Evolutionary conservation across 2,888 invertebrate species (phyloP), one percentile per base, ranked within the genome.

Genomic region (Graphium colonna): DNA sequence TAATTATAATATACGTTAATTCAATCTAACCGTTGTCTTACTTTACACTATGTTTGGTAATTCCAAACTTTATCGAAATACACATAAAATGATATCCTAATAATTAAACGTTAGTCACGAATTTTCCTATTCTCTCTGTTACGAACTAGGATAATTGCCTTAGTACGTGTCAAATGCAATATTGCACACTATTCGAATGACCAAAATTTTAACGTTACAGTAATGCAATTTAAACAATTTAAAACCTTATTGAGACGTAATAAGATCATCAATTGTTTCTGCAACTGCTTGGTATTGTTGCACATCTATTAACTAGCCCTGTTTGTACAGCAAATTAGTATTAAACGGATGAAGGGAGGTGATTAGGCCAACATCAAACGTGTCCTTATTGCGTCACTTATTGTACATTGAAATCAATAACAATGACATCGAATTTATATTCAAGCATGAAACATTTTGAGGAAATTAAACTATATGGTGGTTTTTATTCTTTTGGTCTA

Each of bases 291-390:
- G 1, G n/a, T 5, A 31, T 7, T 7, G 8, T 10, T 31, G 31
- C 10, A 31, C 31, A 2, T 10, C 9, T n/a, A 36, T 36, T 36
- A 36, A 12, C 36, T 72, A 69, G 83, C 81, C 82, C 72, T 88
- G 82, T 88, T 88, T 88, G 86, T 85, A 83, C 83, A 86, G 84
- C 85, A 85, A 87, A 88, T 88, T 88, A 87, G 84, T 83, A 86
- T 88, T 88, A 86, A 81, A 83, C 84, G 83, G 78, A 79, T 82
- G 79, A 82, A 79, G 15, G 31, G 12, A 46, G 17, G 26, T 13
- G 36, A 12, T 36, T 36, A 12, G 12, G 36, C n/a, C 36, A 36
- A 36, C n/a, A 36, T 36, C 36, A 36, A 36, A 36, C n/a, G 13
- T 36, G 13, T 13, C n/a, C 49, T 65, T 58, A 68, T 64, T 62